A percentile compares a stretch with the other conserved stretches of the same genome.
phyloP scores from a whole-genome alignment of 2,888 invertebrate species.

The Harpalus rufipes region DNA sequence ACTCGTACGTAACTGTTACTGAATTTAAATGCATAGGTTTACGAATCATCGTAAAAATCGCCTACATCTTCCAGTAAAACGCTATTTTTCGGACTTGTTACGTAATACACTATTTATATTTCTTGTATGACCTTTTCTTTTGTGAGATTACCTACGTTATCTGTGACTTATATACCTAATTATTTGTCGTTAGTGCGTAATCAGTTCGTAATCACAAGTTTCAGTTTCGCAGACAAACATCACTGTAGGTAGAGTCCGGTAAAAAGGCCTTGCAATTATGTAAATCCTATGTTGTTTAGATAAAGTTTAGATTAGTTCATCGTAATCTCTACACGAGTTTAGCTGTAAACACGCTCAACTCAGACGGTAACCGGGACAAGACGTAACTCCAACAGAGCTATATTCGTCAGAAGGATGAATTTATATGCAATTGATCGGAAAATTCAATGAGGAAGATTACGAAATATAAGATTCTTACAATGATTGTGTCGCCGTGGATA shows the following conservation, averaged over 20 bases:
- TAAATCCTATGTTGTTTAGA: conserved; percentile 52
- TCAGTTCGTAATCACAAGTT: conserved; percentile 10
- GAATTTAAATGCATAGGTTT: no score
- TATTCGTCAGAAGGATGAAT: not conserved
- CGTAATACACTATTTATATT: no score
- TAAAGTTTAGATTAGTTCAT: conserved; percentile 55
- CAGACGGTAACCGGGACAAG: not conserved
- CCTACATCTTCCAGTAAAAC: no score
- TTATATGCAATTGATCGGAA: not conserved
- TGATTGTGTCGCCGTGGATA: no score
- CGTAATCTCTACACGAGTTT: conserved; percentile 45
- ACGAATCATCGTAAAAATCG: no score
- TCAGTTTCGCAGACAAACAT: conserved; percentile 45
- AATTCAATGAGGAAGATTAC: not conserved
- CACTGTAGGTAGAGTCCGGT: conserved; percentile 35
- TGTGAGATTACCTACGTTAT: no score
- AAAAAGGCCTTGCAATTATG: conserved; percentile 53
- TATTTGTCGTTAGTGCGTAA: not conserved
- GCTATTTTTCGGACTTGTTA: no score
- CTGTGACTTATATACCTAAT: no score
- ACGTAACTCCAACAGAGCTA: not conserved
- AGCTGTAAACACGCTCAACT: conserved; percentile 7
- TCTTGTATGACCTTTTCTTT: no score
- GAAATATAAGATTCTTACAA: no score
- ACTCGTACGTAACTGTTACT: no score